phyloP scores from a whole-genome alignment of 2,113 vertebrate species.

The Dasyornis broadbenti region DNA sequence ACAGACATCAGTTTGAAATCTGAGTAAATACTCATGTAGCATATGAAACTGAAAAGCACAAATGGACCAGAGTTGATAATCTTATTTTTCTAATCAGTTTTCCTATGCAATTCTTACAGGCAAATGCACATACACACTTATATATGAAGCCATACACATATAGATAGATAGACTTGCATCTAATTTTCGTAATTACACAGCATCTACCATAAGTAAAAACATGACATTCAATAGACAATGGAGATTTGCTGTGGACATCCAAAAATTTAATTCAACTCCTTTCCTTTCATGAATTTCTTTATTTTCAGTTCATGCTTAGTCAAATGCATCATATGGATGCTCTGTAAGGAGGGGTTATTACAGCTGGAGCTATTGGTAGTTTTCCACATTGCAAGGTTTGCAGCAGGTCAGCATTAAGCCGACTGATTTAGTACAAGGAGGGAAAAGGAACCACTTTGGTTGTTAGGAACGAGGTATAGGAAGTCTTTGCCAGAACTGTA shows the following conservation, averaged over 20 bases:
- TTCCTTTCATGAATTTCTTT: neutral
- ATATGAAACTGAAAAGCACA: constrained; percentile 11
- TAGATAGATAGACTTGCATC: neutral
- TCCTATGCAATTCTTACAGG: neutral
- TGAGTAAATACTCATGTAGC: neutral
- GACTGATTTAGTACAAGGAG: neutral
- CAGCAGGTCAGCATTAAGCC: neutral
- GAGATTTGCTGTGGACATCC: neutral
- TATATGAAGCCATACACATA: neutral
- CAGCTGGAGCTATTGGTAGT: neutral
- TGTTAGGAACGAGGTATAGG: neutral
- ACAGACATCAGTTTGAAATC: neutral
- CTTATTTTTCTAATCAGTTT: constrained; percentile 31
- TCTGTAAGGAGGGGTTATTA: neutral
- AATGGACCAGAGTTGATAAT: neutral
- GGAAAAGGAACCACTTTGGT: neutral
- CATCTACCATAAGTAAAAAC: neutral
- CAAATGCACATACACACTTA: neutral
- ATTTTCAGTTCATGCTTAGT: neutral
- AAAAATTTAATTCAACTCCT: neutral
- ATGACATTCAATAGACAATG: neutral
- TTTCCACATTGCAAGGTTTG: neutral
- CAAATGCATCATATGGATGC: neutral
- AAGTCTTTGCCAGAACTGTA: neutral
- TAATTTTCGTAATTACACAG: neutral